phyloP scores from a whole-genome alignment of 35 echinoderm and acorn worm species.

The Nesometra sesokonis region DNA sequence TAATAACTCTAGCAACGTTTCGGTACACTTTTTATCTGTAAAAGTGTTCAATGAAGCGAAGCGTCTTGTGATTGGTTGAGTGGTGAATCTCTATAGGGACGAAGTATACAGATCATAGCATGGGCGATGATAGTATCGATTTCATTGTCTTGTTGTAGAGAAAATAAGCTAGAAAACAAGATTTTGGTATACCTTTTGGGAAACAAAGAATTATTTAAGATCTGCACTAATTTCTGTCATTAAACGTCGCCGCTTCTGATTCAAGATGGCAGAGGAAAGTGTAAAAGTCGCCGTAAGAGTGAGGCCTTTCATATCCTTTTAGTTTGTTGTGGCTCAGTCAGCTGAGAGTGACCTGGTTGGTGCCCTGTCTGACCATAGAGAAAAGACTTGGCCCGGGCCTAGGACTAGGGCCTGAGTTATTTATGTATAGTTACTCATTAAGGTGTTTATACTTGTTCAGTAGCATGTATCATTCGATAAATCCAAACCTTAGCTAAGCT shows the following conservation, averaged over 20 bases:
- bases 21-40: too few species aligned
- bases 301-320: conserved; percentile 99
- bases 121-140: not conserved
- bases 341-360: too few species aligned
- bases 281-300: conserved; percentile 92
- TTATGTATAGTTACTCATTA: too few species aligned
- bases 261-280: conserved; percentile 66
- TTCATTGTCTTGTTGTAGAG: not conserved
- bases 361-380: too few species aligned
- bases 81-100: not conserved
- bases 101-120: not conserved
- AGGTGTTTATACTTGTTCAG: too few species aligned
- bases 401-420: too few species aligned
- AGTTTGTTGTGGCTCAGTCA: not conserved
- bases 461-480: too few species aligned
- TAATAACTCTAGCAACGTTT: too few species aligned
- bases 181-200: not conserved
- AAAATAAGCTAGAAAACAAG: not conserved
- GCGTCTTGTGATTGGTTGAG: not conserved
- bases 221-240: not conserved
- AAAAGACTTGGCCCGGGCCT: too few species aligned
- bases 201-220: not conserved
- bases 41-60: too few species aligned
- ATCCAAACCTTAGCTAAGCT: too few species aligned
- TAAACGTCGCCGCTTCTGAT: not conserved